Evolutionary conservation across 2,888 invertebrate species (phyloP), one percentile per base, ranked within the genome.

Genomic region (Leucozona laternaria): DNA sequence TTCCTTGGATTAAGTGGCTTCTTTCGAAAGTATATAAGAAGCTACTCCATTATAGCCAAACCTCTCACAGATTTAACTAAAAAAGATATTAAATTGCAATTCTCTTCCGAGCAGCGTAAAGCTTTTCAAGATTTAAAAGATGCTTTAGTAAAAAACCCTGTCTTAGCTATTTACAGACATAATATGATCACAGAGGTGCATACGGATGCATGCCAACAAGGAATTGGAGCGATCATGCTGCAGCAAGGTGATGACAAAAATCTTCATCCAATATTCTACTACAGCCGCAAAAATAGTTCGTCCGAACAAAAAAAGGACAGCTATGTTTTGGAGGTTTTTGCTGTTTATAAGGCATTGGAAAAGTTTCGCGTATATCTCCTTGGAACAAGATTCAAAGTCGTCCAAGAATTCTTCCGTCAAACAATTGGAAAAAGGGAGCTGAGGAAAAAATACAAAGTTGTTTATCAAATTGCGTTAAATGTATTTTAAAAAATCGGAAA

Each of bases 1-100:
- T 79, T 80, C 22, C 25, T 86, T 7, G 73, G 78, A 7, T 34
- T 76, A 2, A 79, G 55, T 13, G 82, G 76, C 0, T 87, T 72
- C 45, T 87, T 83, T 15, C 17, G 79, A n/a, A 79, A 60, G 28
- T 82, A 75, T 40, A 79, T 79, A 10, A 48, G 7, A 22, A 34
- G 15, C 5, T 85, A 77, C 53, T 70, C 73, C 0, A 1, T 75
- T 2, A 15, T 62, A 45, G 45, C 45, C 6, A 53, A 40, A 28
- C 60, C 37, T 11, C 58, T 48, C 25, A 13, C 76, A 10, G 66
- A 68, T 11, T 20, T 58, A 1, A 68, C 37, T 13, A 66, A 77
- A 68, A 78, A 70, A n/a, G 15, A 37, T 20, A 11, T 11, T 20
- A 70, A 50, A 22, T 64, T 66, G 22, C 43, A 58, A 2, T 70